phyloP scores from a whole-genome alignment of 2,797 vertebrate species.

The Gastrophryne carolinensis region DNA sequence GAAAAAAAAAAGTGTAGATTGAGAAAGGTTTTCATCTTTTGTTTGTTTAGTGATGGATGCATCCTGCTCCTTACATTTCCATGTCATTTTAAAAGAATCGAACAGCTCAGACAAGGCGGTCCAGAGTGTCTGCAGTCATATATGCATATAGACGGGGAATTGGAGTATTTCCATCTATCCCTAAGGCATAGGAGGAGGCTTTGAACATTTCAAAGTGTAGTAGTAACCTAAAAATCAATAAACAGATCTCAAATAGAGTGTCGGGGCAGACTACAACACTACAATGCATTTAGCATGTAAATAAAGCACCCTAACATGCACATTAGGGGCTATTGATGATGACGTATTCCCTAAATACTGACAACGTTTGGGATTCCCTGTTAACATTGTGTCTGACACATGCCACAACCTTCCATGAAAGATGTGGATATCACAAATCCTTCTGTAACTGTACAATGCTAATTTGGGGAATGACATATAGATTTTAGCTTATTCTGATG shows the following conservation, averaged over 20 bases:
- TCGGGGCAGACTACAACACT: not conserved
- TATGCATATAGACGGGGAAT: slow-evolving; percentile 40
- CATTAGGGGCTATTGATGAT: slow-evolving; percentile 41
- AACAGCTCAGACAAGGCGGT: slow-evolving; percentile 28
- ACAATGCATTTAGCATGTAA: slow-evolving; percentile 23
- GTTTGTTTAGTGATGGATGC: slow-evolving; percentile 43
- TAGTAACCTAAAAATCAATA: slow-evolving; percentile 32
- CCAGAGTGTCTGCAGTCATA: slow-evolving; percentile 7
- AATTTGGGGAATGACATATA: too few relatives aligned
- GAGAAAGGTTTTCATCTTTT: slow-evolving; percentile 44
- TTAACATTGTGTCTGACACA: slow-evolving; percentile 44
- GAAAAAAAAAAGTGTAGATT: slow-evolving; percentile 37
- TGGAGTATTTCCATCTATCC: slow-evolving; percentile 37
- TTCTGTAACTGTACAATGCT: slow-evolving; percentile 4
- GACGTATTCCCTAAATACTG: slow-evolving; percentile 40
- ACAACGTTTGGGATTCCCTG: slow-evolving; percentile 29
- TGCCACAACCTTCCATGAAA: slow-evolving; percentile 38
- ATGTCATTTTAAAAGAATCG: slow-evolving; percentile 41
- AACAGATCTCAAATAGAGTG: slow-evolving; percentile 13
- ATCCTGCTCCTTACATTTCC: slow-evolving; percentile 28
- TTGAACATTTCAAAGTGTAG: slow-evolving; percentile 41
- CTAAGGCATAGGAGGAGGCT: slow-evolving; percentile 19
- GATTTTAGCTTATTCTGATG: too few relatives aligned
- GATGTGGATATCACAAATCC: slow-evolving; percentile 19
- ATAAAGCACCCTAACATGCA: slow-evolving; percentile 42